Percentiles rank a stretch among this genome's conserved stretches.
Conservation (phyloP, 1,140 invertebrate genomes). For the Charaxes varanes region DNA sequence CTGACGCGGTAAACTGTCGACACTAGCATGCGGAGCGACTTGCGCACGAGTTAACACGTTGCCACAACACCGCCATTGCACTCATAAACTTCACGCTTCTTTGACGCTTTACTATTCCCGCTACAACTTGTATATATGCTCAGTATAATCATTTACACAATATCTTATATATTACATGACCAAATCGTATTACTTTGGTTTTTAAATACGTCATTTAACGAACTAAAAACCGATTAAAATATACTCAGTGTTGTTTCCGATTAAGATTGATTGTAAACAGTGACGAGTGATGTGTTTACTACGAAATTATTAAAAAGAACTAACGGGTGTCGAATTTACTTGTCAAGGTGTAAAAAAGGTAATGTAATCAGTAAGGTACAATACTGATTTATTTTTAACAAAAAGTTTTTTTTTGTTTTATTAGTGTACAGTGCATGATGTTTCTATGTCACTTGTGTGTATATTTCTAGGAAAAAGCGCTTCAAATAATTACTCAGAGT, state of each 20-base stretch:
- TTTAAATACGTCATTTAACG: conserved; percentile 4
- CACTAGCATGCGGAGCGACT: conserved; percentile 16
- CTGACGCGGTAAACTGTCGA: not conserved
- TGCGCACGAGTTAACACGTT: conserved; percentile 18
- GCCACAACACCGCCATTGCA: conserved; percentile 17
- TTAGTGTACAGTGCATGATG: conserved; percentile 21
- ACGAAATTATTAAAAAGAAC: conserved; percentile 1
- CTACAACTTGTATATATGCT: conserved; percentile 21
- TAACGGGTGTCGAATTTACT: conserved; percentile 6
- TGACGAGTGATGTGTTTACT: conserved; percentile 10
- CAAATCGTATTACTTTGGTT: conserved; percentile 54
- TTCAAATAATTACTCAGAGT: no score
- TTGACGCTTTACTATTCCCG: conserved; percentile 26
- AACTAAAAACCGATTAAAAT: no score
- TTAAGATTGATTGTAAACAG: no score
- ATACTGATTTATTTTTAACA: no score
- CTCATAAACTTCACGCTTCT: conserved; percentile 27
- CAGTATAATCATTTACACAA: conserved; percentile 26
- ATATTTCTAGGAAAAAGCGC: no score
- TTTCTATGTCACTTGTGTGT: conserved; percentile 23
- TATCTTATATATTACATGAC: conserved; percentile 29
- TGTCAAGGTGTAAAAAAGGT: conserved; percentile 1
- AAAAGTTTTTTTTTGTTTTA: no score
- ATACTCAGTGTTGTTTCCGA: no score
- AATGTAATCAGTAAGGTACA: no score